Conservation (phyloP, 1,140 invertebrate genomes). For the Antheraea mylitta region DNA sequence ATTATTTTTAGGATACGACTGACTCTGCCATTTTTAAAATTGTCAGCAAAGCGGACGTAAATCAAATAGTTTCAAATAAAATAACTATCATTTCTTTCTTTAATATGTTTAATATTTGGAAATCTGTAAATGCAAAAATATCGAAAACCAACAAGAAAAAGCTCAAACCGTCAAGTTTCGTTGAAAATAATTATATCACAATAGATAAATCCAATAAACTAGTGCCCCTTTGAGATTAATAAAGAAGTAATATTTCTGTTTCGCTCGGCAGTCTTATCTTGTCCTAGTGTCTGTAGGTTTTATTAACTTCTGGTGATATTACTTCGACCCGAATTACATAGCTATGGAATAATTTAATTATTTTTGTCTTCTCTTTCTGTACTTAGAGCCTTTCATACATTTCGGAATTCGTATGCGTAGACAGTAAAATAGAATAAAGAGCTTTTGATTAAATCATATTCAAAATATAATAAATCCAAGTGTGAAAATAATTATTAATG, state of each 20-base stretch:
- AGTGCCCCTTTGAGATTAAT: neutral
- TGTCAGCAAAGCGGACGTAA: too few species aligned
- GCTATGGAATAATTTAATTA: neutral
- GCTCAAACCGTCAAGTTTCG: neutral
- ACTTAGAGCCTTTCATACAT: neutral
- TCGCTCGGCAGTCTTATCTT: neutral
- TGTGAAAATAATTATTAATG: neutral
- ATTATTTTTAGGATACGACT: too few species aligned
- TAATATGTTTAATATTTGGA: too few species aligned
- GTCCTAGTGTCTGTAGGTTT: neutral
- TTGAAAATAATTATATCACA: neutral
- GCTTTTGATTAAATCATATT: neutral
- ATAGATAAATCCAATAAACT: neutral
- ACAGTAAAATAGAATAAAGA: neutral
- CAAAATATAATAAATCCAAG: neutral
- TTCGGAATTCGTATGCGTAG: neutral
- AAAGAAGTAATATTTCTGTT: neutral
- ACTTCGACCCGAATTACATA: neutral
- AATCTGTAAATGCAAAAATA: neutral
- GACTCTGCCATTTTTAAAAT: too few species aligned
- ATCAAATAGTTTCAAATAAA: too few species aligned
- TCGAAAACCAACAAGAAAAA: neutral
- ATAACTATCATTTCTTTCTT: too few species aligned
- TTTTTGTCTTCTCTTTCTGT: neutral
- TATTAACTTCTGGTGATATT: conserved; percentile 2